Percentiles rank a stretch among this genome's conserved stretches.
phyloP scores from a whole-genome alignment of 2,113 vertebrate genomes.

The Limnothrissa miodon region DNA sequence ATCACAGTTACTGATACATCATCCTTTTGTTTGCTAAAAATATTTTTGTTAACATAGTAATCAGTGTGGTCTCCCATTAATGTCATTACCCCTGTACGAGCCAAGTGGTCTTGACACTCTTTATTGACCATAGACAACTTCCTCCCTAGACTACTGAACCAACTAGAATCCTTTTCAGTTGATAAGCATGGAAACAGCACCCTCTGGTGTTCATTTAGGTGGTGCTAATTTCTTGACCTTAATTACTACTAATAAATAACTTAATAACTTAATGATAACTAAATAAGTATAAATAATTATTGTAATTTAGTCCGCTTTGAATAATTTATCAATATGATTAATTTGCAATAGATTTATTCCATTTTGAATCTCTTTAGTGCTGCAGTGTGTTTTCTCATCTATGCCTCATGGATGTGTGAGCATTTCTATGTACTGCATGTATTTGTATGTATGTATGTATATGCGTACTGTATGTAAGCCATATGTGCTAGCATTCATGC shows the following conservation, averaged over 20 bases:
- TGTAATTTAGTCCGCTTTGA: background rate
- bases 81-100: no score
- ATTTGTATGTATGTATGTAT: background rate
- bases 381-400: no score
- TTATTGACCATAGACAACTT: background rate
- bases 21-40: no score
- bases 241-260: no score
- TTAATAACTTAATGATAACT: no score
- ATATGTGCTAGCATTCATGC: background rate
- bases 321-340: background rate
- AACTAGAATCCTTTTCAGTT: background rate
- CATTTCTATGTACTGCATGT: no score
- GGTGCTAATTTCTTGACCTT: background rate
- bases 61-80: no score
- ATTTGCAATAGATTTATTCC: background rate
- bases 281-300: background rate
- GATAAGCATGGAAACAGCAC: background rate
- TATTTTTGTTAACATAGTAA: no score
- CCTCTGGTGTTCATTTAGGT: background rate
- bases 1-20: no score
- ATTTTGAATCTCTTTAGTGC: background rate
- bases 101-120: no score
- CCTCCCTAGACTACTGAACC: background rate
- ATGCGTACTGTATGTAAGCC: background rate
- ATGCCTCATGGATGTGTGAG: no score